Percentiles rank a stretch among this genome's conserved stretches.
Evolutionary conservation across 2,113 vertebrate genomes (phyloP).

Genomic region (Tychaedon coryphoeus): DNA sequence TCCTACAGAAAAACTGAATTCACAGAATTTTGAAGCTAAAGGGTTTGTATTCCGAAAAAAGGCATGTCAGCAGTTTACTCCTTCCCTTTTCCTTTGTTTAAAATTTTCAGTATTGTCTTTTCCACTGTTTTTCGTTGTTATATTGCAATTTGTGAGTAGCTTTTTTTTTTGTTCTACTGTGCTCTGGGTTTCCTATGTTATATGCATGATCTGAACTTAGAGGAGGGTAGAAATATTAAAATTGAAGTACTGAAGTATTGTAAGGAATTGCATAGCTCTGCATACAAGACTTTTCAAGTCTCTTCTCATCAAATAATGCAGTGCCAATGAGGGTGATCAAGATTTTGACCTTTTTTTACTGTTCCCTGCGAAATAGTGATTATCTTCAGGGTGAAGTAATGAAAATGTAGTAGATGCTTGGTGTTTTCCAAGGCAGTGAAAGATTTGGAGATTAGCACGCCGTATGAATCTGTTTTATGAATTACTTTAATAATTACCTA

Average conservation of each 20-base stretch:
- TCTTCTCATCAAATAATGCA: background rate
- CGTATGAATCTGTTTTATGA: background rate
- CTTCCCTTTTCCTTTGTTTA: background rate
- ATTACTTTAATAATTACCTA: background rate
- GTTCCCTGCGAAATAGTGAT: background rate
- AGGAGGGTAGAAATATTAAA: background rate
- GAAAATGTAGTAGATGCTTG: background rate
- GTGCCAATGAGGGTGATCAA: background rate
- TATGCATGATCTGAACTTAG: background rate
- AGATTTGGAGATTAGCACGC: background rate
- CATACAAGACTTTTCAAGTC: background rate
- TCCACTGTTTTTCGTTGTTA: background rate
- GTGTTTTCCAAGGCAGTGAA: background rate
- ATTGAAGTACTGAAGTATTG: background rate
- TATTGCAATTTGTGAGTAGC: background rate
- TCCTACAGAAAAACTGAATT: background rate
- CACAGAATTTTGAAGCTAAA: background rate
- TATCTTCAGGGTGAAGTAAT: background rate
- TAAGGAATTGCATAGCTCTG: background rate
- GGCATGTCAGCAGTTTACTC: background rate
- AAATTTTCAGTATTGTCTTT: background rate
- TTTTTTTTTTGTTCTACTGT: background rate
- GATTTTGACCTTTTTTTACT: background rate
- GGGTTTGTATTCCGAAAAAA: background rate
- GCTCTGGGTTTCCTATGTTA: background rate